Conservation (phyloP, 2,888 invertebrate genomes). For the Leptinotarsa peninsularis region DNA sequence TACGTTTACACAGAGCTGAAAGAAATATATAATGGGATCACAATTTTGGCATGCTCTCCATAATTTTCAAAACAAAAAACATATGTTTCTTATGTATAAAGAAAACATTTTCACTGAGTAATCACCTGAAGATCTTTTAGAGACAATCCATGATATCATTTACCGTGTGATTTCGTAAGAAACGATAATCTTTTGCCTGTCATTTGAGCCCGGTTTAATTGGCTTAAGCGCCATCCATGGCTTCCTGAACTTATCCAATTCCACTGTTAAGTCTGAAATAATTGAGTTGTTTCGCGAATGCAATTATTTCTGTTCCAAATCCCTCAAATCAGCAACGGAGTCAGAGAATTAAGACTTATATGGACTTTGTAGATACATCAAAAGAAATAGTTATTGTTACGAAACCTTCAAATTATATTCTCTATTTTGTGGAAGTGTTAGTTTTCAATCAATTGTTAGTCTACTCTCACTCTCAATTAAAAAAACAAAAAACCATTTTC, state of each 20-base stretch:
- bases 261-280: constrained; percentile 49
- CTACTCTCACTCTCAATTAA: too few relatives aligned
- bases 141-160: not conserved
- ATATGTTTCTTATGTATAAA: too few relatives aligned
- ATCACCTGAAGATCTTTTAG: not conserved
- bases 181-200: not conserved
- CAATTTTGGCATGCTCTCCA: too few relatives aligned
- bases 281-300: constrained; percentile 44
- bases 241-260: constrained; percentile 46
- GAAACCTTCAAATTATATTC: too few relatives aligned
- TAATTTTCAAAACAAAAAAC: too few relatives aligned
- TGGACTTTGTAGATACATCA: not conserved
- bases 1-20: too few relatives aligned
- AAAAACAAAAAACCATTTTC: too few relatives aligned
- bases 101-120: not conserved
- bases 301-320: constrained; percentile 32
- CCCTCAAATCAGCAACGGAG: not conserved
- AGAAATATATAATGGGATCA: too few relatives aligned
- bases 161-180: not conserved
- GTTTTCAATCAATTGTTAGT: too few relatives aligned
- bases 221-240: constrained; percentile 54
- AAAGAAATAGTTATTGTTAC: not conserved
- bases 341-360: not conserved
- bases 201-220: constrained; percentile 47
- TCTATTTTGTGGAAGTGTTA: too few relatives aligned